phyloP scores from a whole-genome alignment of 2,888 invertebrate genomes.

The Eupithecia insigniata region DNA sequence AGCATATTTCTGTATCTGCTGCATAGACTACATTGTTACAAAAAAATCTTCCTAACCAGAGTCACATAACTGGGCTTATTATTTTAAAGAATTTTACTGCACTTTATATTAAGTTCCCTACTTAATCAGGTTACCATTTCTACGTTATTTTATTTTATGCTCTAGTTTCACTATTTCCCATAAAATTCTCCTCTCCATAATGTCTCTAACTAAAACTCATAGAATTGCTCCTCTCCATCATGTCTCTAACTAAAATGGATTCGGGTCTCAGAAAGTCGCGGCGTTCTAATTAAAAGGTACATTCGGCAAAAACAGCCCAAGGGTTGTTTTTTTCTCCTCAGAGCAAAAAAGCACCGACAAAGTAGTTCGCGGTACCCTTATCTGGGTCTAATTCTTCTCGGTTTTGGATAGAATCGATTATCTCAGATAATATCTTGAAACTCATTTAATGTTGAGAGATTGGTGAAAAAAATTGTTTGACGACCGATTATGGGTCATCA shows the following conservation, averaged over 20 bases:
- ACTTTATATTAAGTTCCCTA: not conserved
- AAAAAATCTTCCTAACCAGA: not conserved
- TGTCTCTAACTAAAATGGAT: slow-evolving; percentile 11
- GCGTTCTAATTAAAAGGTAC: slow-evolving; percentile 78
- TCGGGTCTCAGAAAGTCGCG: slow-evolving; percentile 47
- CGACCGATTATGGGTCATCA: slow-evolving; percentile 15
- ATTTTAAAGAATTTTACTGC: not conserved
- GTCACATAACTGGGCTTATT: not conserved
- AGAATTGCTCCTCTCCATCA: slow-evolving; percentile 9
- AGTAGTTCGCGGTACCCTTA: slow-evolving; percentile 60
- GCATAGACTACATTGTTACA: no score
- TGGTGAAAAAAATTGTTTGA: slow-evolving; percentile 24
- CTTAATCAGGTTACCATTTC: not conserved
- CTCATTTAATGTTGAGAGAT: slow-evolving; percentile 38
- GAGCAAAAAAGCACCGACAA: slow-evolving; percentile 77
- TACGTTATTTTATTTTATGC: not conserved
- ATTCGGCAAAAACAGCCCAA: slow-evolving; percentile 68
- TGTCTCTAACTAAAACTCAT: slow-evolving; percentile 15
- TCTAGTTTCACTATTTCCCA: not conserved
- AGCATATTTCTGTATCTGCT: not conserved
- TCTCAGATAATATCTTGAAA: slow-evolving; percentile 44
- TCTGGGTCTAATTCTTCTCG: slow-evolving; percentile 64
- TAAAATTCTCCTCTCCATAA: slow-evolving; percentile 10
- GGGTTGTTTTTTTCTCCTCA: slow-evolving; percentile 67
- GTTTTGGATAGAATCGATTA: slow-evolving; percentile 65